Evolutionary conservation across 2,113 vertebrate species (phyloP), one percentile per base, ranked within the genome.

Genomic region (Campylomormyrus tamandua): DNA sequence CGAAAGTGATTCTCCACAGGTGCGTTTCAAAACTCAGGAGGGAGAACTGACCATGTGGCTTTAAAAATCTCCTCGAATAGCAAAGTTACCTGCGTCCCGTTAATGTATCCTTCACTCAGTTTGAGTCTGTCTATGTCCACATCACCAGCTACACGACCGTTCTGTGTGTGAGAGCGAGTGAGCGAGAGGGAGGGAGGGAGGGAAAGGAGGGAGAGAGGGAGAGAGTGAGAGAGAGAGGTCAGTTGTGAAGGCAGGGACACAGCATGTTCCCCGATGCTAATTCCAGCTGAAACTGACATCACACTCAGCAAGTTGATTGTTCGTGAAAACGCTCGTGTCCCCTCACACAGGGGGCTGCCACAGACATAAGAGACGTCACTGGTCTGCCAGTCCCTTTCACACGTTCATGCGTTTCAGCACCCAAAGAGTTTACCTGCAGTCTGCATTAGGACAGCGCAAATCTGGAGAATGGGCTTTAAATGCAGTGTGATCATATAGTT

Each of bases 41-140:
- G 62, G 62, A 31, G 19, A 8, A 80, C 17, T 15, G 35, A 17
- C 17, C 5, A 8, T 2, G 11, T 8, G 35, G 5, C 35, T 80
- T 80, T 21, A 19, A 80, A 42, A 42, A 80, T 7, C 9, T 6
- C 83, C 45, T 24, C 24, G 11, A 56, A 31, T 45, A 46, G 17
- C 35, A 62, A 35, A 88, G 87, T 88, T 31, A 88, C 87, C 87
- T 88, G 87, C 66, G 87, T 88, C 87, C 87, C 87, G 87, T 88
- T 89, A 9, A 89, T 35, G 80, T 89, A 89, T 58, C 77, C 77
- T 50, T 88, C 52, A 62, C 89, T 83, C 48, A 87, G 80, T 62
- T 89, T 89, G 19, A 89, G 89, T 62, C 89, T 89, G 10, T 89
- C 89, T 85, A 89, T 85, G 35, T 89, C 89, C 13, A 83, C 89